phyloP scores from a whole-genome alignment of 2,113 vertebrate genomes.

The Stigmatopora nigra region DNA sequence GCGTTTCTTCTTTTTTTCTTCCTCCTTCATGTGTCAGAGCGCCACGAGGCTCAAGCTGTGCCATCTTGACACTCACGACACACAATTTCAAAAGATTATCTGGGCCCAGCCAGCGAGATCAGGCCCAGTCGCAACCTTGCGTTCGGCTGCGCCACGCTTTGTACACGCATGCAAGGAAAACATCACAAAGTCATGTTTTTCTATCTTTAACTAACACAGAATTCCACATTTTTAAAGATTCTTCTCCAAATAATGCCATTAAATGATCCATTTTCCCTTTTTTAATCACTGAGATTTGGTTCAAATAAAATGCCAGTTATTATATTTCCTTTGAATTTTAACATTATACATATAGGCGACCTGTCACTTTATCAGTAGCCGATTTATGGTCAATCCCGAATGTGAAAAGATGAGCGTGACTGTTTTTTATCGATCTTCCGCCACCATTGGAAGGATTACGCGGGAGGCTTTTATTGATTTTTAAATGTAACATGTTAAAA shows the following conservation, averaged over 20 bases:
- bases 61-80: conserved; percentile 8
- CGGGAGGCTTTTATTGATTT: background rate
- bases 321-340: too few species aligned
- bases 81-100: conserved; percentile 35
- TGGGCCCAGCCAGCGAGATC: conserved; percentile 3
- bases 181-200: too few species aligned
- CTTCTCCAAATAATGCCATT: too few species aligned
- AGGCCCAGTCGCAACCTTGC: conserved; percentile 13
- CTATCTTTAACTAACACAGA: too few species aligned
- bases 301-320: too few species aligned
- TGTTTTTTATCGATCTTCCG: background rate
- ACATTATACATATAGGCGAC: background rate
- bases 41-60: conserved; percentile 18
- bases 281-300: too few species aligned
- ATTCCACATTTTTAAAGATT: too few species aligned
- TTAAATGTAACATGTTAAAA: background rate
- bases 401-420: background rate
- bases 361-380: background rate
- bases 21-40: background rate
- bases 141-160: background rate
- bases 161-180: background rate
- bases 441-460: background rate
- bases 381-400: background rate
- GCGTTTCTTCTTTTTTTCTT: background rate
- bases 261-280: too few species aligned